Conservation (phyloP, 64 coral and sea anemone genomes). For the Montipora sp. region DNA sequence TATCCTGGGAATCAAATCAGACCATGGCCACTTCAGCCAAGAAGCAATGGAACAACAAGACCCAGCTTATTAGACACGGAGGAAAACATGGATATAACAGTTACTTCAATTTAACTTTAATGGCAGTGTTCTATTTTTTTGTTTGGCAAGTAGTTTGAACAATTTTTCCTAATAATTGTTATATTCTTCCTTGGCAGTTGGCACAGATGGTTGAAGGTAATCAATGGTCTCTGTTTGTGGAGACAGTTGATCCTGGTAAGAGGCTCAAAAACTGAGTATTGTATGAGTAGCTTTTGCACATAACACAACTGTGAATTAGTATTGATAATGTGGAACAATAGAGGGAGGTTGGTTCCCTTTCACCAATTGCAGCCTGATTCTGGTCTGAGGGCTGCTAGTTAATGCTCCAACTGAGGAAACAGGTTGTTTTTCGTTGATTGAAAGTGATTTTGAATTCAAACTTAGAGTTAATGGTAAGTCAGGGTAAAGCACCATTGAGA, state of each 20-base stretch:
- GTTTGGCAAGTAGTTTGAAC: not conserved
- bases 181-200: constrained; percentile 45
- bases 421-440: too few relatives aligned
- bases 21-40: constrained; percentile 89
- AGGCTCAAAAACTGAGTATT: not conserved
- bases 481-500: too few relatives aligned
- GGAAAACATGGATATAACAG: constrained; percentile 71
- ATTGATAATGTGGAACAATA: too few relatives aligned
- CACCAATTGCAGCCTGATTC: too few relatives aligned
- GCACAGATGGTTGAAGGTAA: constrained; percentile 76
- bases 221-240: constrained; percentile 75
- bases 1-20: constrained; percentile 91
- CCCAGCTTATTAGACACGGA: constrained; percentile 83
- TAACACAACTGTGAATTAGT: too few relatives aligned
- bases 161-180: not conserved
- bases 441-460: too few relatives aligned
- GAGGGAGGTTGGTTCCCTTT: too few relatives aligned
- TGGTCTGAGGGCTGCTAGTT: too few relatives aligned
- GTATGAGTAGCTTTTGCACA: too few relatives aligned
- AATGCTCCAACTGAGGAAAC: too few relatives aligned
- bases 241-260: constrained; percentile 92
- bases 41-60: constrained; percentile 92
- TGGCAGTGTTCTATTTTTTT: not conserved
- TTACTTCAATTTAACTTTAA: not conserved
- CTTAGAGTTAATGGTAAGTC: too few relatives aligned